A percentile compares a stretch with the other conserved stretches of the same genome.
Conservation (phyloP, 2,888 invertebrate species). For the Apeira syringaria region DNA sequence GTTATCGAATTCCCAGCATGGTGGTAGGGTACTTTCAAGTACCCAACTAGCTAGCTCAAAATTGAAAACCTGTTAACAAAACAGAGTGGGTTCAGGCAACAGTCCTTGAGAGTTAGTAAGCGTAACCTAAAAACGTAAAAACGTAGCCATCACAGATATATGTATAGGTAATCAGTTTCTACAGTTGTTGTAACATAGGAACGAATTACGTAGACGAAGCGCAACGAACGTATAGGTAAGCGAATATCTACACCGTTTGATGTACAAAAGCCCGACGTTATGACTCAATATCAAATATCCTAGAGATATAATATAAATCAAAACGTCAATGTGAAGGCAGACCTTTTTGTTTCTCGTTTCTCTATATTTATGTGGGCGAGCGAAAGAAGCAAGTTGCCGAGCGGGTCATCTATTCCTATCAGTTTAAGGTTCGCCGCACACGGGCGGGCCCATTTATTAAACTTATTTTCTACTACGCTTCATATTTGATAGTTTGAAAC, state of each 20-base stretch:
- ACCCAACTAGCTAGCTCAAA: no score
- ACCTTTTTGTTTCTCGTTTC: conserved; percentile 56
- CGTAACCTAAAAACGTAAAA: no score
- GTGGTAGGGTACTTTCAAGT: no score
- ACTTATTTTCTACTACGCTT: conserved; percentile 35
- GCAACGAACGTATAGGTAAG: not conserved
- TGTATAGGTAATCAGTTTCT: no score
- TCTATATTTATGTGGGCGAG: conserved; percentile 50
- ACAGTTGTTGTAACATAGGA: no score
- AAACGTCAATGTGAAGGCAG: conserved; percentile 39
- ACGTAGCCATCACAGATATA: no score
- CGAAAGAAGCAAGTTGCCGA: conserved; percentile 53
- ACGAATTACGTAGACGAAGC: no score
- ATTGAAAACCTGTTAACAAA: no score
- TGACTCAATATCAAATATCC: conserved; percentile 18
- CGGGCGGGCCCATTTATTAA: conserved; percentile 33
- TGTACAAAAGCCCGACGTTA: conserved; percentile 11
- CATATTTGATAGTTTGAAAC: conserved; percentile 31
- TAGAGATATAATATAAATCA: conserved; percentile 35
- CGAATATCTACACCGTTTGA: conserved; percentile 9
- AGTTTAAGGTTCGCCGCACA: conserved; percentile 44
- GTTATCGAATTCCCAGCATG: no score
- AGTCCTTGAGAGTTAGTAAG: no score
- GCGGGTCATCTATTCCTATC: conserved; percentile 50
- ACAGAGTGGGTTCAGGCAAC: no score